phyloP scores from a whole-genome alignment of 2,113 vertebrate genomes.

The Microcebus tavaratra region DNA sequence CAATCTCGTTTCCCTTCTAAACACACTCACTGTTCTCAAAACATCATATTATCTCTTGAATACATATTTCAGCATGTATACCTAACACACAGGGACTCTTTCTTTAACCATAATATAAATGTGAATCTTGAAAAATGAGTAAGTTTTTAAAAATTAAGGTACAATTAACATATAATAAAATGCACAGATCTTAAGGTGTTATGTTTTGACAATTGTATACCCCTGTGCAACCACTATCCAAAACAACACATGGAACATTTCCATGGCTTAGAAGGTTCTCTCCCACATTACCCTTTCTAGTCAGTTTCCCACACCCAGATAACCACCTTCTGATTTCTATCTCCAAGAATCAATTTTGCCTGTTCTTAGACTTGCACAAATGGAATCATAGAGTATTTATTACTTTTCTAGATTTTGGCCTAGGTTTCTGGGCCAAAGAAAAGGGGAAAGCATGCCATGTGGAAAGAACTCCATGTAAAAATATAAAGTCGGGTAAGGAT shows the following conservation, averaged over 20 bases:
- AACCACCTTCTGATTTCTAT: conserved; percentile 28
- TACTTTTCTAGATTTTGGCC: background rate
- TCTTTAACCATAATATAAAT: conserved; percentile 27
- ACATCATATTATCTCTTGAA: conserved; percentile 10
- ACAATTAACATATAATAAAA: conserved; percentile 30
- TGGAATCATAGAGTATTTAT: background rate
- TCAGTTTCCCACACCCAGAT: background rate
- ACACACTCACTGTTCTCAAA: background rate
- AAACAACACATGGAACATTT: conserved; percentile 18
- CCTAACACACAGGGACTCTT: background rate
- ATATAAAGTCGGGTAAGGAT: background rate
- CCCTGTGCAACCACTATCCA: background rate
- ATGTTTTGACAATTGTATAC: background rate
- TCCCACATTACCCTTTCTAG: background rate
- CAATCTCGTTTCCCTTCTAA: conserved; percentile 32
- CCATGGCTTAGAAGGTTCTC: background rate
- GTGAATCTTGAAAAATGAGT: background rate
- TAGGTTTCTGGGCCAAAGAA: background rate
- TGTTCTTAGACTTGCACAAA: conserved; percentile 17
- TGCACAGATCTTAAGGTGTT: background rate
- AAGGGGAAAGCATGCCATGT: background rate
- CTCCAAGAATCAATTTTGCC: background rate
- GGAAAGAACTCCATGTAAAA: background rate
- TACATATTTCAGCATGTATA: background rate
- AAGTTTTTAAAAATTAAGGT: background rate